phyloP scores from a whole-genome alignment of 2,113 vertebrate species.

The Merops nubicus region DNA sequence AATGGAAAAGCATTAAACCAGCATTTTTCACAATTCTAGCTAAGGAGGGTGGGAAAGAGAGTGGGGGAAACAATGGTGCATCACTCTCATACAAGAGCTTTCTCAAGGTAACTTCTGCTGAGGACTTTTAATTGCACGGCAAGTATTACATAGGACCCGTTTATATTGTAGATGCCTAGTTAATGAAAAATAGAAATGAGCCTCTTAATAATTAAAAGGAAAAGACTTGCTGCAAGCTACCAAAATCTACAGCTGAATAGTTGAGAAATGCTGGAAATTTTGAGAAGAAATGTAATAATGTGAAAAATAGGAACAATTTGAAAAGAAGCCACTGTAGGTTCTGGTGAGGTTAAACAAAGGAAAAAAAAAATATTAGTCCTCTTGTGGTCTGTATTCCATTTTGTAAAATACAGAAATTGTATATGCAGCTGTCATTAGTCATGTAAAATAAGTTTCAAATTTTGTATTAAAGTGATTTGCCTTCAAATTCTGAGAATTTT shows the following conservation, averaged over 20 bases:
- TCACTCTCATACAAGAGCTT: neutral
- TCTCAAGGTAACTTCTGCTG: neutral
- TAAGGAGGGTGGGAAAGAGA: neutral
- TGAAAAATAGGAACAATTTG: neutral
- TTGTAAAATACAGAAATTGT: neutral
- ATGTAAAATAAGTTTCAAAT: neutral
- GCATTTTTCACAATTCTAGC: neutral
- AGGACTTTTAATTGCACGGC: neutral
- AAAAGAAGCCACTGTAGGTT: neutral
- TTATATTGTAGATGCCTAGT: neutral
- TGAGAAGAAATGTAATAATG: neutral
- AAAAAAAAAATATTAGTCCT: neutral
- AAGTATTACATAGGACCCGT: neutral
- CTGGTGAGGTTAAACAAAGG: neutral
- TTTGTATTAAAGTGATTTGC: neutral
- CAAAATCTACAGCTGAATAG: neutral
- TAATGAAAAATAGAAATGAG: neutral
- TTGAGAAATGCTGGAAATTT: neutral
- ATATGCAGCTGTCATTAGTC: neutral
- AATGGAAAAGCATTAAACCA: slow-evolving; percentile 49
- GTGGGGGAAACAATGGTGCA: neutral
- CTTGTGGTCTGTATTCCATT: neutral
- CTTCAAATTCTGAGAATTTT: neutral
- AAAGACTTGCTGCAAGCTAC: neutral
- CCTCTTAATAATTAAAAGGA: neutral